These are phyloP conservation scores for Hoplodrina ambigua DNA, from an alignment of 2,888 invertebrate genomes.

Conservation along the genomic window DNA sequence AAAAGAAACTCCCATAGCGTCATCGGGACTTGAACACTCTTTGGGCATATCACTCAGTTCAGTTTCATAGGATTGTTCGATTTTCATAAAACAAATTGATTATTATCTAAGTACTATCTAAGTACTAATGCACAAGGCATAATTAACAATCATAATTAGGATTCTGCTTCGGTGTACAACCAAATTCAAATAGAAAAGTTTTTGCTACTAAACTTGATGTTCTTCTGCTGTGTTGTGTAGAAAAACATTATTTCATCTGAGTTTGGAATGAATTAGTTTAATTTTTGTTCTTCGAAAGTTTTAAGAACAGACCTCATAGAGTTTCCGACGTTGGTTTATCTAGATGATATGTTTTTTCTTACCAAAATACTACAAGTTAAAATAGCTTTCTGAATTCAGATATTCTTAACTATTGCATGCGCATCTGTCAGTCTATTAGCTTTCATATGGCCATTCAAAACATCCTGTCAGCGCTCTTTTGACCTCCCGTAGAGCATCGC, in stretches of 20 bases:
- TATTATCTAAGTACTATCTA: not conserved
- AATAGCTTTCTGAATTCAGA: not conserved
- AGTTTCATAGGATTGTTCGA: not conserved
- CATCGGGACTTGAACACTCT: slow-evolving; percentile 7
- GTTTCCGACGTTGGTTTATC: not conserved
- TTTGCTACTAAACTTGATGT: not conserved
- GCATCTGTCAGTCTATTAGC: slow-evolving; percentile 30
- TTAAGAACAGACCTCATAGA: not conserved
- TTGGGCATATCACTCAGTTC: not conserved
- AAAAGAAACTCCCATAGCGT: slow-evolving; percentile 26
- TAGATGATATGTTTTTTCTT: not conserved
- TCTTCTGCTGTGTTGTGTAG: not conserved
- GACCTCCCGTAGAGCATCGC: slow-evolving; percentile 52
- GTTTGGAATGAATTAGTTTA: not conserved
- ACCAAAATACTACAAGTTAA: not conserved
- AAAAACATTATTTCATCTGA: not conserved
- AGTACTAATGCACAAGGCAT: too few relatives aligned
- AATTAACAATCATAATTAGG: not conserved
- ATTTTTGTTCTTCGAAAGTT: not conserved
- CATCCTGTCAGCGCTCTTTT: slow-evolving; percentile 43
- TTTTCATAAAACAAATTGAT: not conserved
- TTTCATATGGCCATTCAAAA: slow-evolving; percentile 49
- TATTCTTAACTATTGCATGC: slow-evolving; percentile 2
- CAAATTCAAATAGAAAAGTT: not conserved
- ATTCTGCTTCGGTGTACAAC: not conserved